Evolutionary conservation across 1,140 invertebrate genomes (phyloP), one percentile per base, ranked within the genome.

Genomic region (Drosophila rhopaloa): DNA sequence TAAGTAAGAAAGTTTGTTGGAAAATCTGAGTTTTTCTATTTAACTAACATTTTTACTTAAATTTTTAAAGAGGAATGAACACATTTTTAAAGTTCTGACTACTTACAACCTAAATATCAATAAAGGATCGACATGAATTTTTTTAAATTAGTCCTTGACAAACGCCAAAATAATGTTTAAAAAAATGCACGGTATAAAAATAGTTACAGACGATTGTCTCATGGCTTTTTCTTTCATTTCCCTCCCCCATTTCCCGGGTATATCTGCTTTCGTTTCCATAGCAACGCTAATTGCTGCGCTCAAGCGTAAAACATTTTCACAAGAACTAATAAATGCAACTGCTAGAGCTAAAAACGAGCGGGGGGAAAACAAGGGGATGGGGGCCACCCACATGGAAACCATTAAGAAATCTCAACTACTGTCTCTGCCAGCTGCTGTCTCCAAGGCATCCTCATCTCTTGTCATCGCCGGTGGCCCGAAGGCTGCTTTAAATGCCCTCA

Each of bases 291-390:
- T 80, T 80, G 71, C 68, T 47, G 35, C 40, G 44, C 70, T 79
- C 53, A 54, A 79, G 76, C 58, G 58, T 46, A 55, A 75, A 68
- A 80, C 41, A 59, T 80, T 50, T 80, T 80, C 70, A 50, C 55
- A 59, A 75, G 54, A 72, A 81, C 78, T 76, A 76, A 81, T 76
- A 81, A 76, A 72, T 72, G 65, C 79, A 67, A 59, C 78, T 58
- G 55, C 57, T 53, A 19, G 14, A 76, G 63, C 73, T 38, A 19
- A 27, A 46, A n/a, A 38, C 24, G n/a, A 16, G 27, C 24, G n/a
- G 6, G 29, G 5, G 38, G n/a, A 14, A 13, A 32, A 5, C 13
- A 3, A 24, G 10, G 11, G 10, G 16, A 13, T 7, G 35, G 9
- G 13, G 50, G 13, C 72, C 72, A 73, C 72, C 70, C 72, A 73